A percentile compares a stretch with the other conserved stretches of the same genome.
Evolutionary conservation across 1,140 invertebrate species (phyloP).

Genomic region (Drosophila sp.): DNA sequence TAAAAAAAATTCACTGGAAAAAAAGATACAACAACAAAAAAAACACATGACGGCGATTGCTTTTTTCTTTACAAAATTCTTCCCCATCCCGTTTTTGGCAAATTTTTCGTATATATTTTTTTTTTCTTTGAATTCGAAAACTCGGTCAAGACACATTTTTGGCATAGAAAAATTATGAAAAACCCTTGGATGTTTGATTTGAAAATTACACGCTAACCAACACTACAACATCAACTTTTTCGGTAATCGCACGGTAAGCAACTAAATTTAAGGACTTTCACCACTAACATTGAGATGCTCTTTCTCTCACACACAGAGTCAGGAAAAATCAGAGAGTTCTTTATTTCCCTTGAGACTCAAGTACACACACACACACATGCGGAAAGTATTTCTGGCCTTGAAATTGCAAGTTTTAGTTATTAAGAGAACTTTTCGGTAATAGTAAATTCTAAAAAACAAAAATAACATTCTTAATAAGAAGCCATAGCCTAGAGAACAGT

Average conservation of each 20-base stretch:
- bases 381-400: conserved; percentile 24
- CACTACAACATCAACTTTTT: conserved; percentile 33
- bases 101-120: conserved; percentile 22
- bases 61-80: conserved; percentile 70
- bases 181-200: conserved; percentile 19
- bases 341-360: background rate
- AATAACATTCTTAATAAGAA: conserved; percentile 3
- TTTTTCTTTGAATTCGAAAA: conserved; percentile 11
- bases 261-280: conserved; percentile 28
- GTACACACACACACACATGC: background rate
- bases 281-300: conserved; percentile 6
- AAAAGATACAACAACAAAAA: conserved; percentile 44
- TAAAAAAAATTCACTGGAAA: conserved; percentile 74
- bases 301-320: conserved; percentile 31
- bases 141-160: conserved; percentile 46
- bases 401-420: conserved; percentile 49
- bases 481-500: conserved; percentile 59
- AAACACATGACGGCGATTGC: conserved; percentile 58
- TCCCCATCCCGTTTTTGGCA: conserved; percentile 37
- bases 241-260: conserved; percentile 43
- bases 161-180: conserved; percentile 50
- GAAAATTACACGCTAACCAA: conserved; percentile 43
- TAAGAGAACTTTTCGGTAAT: conserved; percentile 49
- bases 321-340: conserved; percentile 25
- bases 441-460: conserved; percentile 58